A percentile compares a stretch with the other conserved stretches of the same genome.
phyloP scores from a whole-genome alignment of 2,797 vertebrate species.

The Podarcis lilfordi region DNA sequence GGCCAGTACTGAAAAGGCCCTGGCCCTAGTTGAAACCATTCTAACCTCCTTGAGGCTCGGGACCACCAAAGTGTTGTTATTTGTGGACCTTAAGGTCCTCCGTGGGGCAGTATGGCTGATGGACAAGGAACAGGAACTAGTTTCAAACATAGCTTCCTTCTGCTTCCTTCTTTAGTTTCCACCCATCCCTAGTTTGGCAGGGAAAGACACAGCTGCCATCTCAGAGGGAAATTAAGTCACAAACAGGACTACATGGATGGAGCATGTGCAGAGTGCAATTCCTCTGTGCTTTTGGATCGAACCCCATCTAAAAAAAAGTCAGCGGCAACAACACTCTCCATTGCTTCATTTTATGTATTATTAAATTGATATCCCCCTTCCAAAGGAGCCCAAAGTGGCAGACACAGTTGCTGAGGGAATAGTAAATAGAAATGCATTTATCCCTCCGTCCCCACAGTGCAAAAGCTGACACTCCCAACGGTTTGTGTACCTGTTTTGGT shows the following conservation, averaged over 20 bases:
- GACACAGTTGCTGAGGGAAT: neutral
- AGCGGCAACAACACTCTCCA: neutral
- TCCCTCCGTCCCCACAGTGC: neutral
- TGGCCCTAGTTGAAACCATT: no score
- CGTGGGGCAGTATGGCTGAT: neutral
- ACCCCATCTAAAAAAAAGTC: neutral
- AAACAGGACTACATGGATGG: neutral
- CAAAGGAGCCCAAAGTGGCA: neutral
- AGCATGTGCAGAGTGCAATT: neutral
- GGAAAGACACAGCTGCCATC: no score
- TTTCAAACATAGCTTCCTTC: no score
- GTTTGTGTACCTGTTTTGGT: neutral
- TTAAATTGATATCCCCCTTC: no score
- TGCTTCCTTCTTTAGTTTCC: neutral
- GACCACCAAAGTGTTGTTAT: no score
- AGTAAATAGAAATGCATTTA: neutral
- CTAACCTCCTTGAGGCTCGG: no score
- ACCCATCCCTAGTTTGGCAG: neutral
- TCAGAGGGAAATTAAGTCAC: neutral
- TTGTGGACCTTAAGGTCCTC: no score
- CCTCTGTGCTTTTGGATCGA: neutral
- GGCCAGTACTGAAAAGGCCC: no score
- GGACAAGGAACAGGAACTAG: neutral
- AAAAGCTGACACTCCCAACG: no score
- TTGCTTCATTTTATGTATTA: no score